Conservation (phyloP, 1,140 invertebrate genomes). For the Sitodiplosis mosellana region DNA sequence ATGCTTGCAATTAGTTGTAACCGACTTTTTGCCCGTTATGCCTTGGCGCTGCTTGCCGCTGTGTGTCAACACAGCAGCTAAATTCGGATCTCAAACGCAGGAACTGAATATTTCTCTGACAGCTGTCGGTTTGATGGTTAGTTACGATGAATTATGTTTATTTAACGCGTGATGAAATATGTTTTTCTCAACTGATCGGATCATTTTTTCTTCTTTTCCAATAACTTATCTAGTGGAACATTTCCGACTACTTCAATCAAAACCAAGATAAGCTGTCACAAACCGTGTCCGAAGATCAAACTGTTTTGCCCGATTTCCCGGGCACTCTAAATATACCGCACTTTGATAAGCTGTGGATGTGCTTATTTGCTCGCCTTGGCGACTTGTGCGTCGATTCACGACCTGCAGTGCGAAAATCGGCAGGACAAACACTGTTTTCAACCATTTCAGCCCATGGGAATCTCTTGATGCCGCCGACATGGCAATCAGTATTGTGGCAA, state of each 20-base stretch:
- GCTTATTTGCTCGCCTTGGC: constrained; percentile 71
- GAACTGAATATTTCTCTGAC: constrained; percentile 98
- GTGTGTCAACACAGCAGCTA: constrained; percentile 85
- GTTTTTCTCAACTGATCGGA: too few relatives aligned
- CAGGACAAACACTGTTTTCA: constrained; percentile 94
- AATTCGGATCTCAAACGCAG: constrained; percentile 90
- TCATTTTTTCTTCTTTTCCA: constrained; percentile 6
- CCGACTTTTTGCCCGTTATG: constrained; percentile 82
- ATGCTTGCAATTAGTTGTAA: constrained; percentile 90
- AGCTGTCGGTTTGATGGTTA: constrained; percentile 87
- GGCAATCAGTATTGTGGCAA: constrained; percentile 78
- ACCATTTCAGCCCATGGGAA: constrained; percentile 90
- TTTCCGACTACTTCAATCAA: constrained; percentile 91
- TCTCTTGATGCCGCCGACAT: constrained; percentile 68
- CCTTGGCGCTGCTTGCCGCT: constrained; percentile 71
- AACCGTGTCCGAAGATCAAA: constrained; percentile 45
- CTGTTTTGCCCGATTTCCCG: constrained; percentile 65
- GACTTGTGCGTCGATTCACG: constrained; percentile 88
- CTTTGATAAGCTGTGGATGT: constrained; percentile 92
- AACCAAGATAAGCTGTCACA: constrained; percentile 74
- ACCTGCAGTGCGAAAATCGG: constrained; percentile 93
- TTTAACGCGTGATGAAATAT: too few relatives aligned
- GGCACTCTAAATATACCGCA: constrained; percentile 67
- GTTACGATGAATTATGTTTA: constrained; percentile 6
- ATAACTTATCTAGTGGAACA: constrained; percentile 77